Evolutionary conservation across 1,140 invertebrate genomes (phyloP).

Genomic region (Lepidurus couesii): DNA sequence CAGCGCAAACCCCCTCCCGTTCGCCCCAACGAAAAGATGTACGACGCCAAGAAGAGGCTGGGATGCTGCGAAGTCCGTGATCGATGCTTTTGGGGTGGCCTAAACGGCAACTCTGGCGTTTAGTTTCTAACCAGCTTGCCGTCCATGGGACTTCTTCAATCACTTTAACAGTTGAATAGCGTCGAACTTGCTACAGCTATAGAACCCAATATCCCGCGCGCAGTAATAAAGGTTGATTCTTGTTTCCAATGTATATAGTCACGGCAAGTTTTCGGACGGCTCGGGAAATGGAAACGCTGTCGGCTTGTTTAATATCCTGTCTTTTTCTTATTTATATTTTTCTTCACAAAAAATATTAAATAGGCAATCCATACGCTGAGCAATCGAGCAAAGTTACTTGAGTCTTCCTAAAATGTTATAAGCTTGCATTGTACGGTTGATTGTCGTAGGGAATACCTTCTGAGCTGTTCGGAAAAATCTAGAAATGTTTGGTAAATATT

Average conservation of each 20-base stretch:
- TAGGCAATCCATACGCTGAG: not conserved
- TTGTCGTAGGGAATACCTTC: too few relatives aligned
- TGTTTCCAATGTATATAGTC: too few relatives aligned
- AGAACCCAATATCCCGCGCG: not conserved
- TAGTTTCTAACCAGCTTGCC: not conserved
- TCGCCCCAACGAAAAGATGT: too few relatives aligned
- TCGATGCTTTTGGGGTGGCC: not conserved
- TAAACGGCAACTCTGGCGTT: not conserved
- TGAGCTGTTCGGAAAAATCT: too few relatives aligned
- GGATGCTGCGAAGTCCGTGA: not conserved
- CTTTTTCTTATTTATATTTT: not conserved
- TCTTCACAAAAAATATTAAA: not conserved
- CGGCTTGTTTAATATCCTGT: slow-evolving; percentile 7
- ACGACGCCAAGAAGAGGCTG: not conserved
- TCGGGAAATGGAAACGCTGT: not conserved
- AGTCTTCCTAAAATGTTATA: too few relatives aligned
- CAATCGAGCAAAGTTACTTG: too few relatives aligned
- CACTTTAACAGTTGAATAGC: slow-evolving; percentile 6
- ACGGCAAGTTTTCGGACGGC: too few relatives aligned
- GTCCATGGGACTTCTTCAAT: not conserved
- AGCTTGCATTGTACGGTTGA: too few relatives aligned
- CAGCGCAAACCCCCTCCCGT: too few relatives aligned
- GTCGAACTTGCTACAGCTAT: not conserved
- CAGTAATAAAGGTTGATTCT: not conserved
- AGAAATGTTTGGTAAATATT: too few relatives aligned